Base-by-base conservation (phyloP, 2,113 vertebrate species). In the Planiliza haematocheilus region DNA sequence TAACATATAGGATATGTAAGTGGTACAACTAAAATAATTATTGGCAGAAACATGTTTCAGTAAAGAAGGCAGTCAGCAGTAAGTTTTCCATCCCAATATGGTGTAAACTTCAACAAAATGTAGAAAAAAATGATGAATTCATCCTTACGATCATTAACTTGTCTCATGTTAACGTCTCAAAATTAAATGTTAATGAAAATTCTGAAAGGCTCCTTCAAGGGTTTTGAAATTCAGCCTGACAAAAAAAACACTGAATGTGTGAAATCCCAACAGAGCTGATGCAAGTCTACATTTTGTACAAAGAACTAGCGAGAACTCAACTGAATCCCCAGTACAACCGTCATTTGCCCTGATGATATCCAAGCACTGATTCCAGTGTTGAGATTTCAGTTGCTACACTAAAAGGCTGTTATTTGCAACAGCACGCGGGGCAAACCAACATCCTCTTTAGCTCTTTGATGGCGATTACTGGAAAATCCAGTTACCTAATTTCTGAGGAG, bases 341-440 rank as follows among this genome's bases (percentile, higher is more conserved):
- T 53, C 13, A 52, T 55, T 46, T 59, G 36, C 7, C 56, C n/a
- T 58, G 64, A 79, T 2, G 1, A 59, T 38, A 24, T 66, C 42
- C 39, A 37, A 70, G 73, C 61, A 72, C 64, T 65, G 74, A 89
- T 81, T 86, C 34, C 57, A 38, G 49, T 49, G 65, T 12, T 18
- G 45, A 75, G 84, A 86, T 77, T 84, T 85, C 71, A 77, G 71
- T 79, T 78, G 60, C 68, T 58, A 46, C 69, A 75, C 61, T 51
- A 60, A 84, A 71, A 81, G 45, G 72, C 77, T 64, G 88, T 90
- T 91, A 87, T 24, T 80, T 92, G 85, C 88, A 85, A 89, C 65
- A 82, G 36, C 43, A 18, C 10, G 53, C 46, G 66, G 63, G 59
- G 39, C 17, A 71, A 86, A 72, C 70, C 30, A 57, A 92, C 88